phyloP scores from a whole-genome alignment of 2,797 vertebrate genomes.

The Mormyrops boulengeri region DNA sequence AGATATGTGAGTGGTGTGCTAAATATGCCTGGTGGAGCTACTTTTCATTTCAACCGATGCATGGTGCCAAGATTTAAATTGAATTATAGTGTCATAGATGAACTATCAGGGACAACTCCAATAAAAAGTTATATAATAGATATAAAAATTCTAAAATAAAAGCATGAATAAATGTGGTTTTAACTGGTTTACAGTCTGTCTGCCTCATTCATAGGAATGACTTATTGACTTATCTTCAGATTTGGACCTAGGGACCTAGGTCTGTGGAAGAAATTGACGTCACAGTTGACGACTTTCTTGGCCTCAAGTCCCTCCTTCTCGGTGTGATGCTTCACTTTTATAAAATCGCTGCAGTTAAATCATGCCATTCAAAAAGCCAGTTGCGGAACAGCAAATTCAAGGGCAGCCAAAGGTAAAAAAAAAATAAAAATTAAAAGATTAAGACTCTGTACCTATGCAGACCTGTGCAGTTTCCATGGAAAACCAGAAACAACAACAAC shows the following conservation, averaged over 20 bases:
- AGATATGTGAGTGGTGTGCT: neutral
- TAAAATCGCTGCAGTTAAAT: neutral
- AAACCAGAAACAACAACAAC: neutral
- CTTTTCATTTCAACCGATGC: neutral
- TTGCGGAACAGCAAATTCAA: neutral
- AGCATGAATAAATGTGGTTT: neutral
- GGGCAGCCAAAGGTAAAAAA: neutral
- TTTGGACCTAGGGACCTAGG: neutral
- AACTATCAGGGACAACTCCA: neutral
- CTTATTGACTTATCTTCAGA: neutral
- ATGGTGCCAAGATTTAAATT: neutral
- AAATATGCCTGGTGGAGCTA: neutral
- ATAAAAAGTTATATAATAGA: neutral
- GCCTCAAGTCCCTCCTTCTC: neutral
- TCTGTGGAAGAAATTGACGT: neutral
- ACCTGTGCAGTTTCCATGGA: neutral
- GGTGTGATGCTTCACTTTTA: neutral
- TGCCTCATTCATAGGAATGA: constrained; percentile 1
- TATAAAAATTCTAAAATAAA: neutral
- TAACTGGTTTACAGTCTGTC: neutral
- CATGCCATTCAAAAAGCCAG: neutral
- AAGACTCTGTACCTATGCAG: neutral
- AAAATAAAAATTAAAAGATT: neutral
- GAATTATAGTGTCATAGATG: neutral
- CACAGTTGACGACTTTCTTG: neutral